A percentile compares a stretch with the other conserved stretches of the same genome.
Evolutionary conservation across 1,140 invertebrate species (phyloP).

Genomic region (Arion vulgaris): DNA sequence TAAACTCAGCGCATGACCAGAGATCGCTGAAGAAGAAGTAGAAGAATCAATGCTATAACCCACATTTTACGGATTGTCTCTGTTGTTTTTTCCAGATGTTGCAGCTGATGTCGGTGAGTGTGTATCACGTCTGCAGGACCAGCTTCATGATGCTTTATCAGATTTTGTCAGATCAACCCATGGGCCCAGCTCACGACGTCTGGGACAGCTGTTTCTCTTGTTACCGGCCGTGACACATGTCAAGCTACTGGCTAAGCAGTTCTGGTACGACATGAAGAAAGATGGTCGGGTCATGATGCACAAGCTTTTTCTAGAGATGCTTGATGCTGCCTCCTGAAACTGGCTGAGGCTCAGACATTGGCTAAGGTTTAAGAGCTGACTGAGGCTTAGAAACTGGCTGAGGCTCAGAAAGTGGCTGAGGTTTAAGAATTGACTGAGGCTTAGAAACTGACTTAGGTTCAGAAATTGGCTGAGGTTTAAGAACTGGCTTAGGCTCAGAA

Average conservation of each 20-base stretch:
- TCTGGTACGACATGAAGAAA: conserved; percentile 90
- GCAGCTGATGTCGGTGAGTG: conserved; percentile 86
- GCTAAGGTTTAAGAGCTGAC: too few species aligned
- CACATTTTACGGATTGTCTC: too few species aligned
- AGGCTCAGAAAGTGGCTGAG: too few species aligned
- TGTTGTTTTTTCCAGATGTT: conserved; percentile 81
- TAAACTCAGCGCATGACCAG: too few species aligned
- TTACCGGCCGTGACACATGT: conserved; percentile 88
- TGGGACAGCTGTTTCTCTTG: conserved; percentile 90
- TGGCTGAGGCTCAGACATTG: too few species aligned
- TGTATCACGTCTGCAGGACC: conserved; percentile 88
- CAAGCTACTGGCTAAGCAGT: conserved; percentile 88
- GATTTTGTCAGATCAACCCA: conserved; percentile 81
- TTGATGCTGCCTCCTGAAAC: conserved; percentile 78
- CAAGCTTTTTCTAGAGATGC: conserved; percentile 97
- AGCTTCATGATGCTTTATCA: conserved; percentile 86
- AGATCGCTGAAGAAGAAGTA: too few species aligned
- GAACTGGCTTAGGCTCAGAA: too few species aligned
- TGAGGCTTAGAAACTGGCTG: too few species aligned
- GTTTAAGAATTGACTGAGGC: too few species aligned
- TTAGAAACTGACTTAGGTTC: too few species aligned
- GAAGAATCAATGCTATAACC: too few species aligned
- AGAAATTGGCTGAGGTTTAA: too few species aligned
- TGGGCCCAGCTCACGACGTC: conserved; percentile 76
- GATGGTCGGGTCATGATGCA: conserved; percentile 94